phyloP scores from a whole-genome alignment of 1,140 invertebrate species.

The Nebria ingens region DNA sequence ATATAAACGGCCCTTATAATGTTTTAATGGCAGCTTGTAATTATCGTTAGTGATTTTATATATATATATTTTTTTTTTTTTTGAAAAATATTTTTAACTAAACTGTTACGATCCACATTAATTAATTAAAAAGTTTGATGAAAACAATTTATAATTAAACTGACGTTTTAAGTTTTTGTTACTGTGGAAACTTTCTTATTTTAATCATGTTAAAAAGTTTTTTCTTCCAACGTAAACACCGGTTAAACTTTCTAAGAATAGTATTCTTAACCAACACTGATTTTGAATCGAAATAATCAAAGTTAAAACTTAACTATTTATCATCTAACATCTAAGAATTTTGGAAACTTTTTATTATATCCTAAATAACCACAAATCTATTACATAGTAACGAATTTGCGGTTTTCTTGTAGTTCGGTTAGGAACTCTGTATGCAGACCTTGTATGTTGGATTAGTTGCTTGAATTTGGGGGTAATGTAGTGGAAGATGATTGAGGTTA shows the following conservation, averaged over 20 bases:
- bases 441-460: constrained; percentile 1
- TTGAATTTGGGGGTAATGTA: constrained; percentile 7
- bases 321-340: too few relatives aligned
- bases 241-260: too few relatives aligned
- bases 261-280: too few relatives aligned
- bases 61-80: too few relatives aligned
- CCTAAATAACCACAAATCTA: not conserved
- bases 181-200: not conserved
- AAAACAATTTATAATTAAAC: not conserved
- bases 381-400: not conserved
- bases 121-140: not conserved
- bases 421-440: not conserved
- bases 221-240: not conserved
- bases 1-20: too few relatives aligned
- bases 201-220: not conserved
- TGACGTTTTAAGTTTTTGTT: not conserved
- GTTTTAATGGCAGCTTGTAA: too few relatives aligned
- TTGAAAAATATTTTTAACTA: not conserved
- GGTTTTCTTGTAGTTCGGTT: not conserved
- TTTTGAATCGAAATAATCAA: too few relatives aligned
- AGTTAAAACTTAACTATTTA: too few relatives aligned
- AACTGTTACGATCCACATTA: too few relatives aligned
- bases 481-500: constrained; percentile 6
- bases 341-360: too few relatives aligned
- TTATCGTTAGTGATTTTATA: too few relatives aligned